Base-by-base conservation (phyloP, 2,797 vertebrate species). In the Morelia viridis region DNA sequence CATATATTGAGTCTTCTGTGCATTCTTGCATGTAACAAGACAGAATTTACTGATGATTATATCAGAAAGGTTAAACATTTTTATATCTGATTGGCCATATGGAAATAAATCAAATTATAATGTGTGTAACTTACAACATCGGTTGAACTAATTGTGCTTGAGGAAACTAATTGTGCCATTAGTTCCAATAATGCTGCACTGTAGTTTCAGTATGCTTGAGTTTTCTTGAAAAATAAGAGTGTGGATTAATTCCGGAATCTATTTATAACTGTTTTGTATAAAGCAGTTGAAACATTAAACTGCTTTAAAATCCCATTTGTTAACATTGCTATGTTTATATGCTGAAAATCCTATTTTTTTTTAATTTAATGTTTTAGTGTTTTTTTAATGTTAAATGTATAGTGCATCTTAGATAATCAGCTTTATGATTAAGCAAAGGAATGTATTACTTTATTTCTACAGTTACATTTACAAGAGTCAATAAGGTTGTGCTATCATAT, bases 211-310 rank as follows among this genome's bases (percentile, higher is more conserved):
- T 94, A 94, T 80, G 56, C 93, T 87, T 86, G n/a, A 22, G 26
- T 94, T 80, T 85, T 94, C 46, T 11, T 10, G 6, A 24, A 26
- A 94, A 87, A 91, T 93, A 94, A 87, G 95, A 94, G 0, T 56
- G 91, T 95, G 95, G 93, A 90, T 95, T 24, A 41, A 92, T 84
- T 95, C 89, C 91, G 95, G 65, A 26, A 90, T 94, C 56, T 95
- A 57, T 95, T 96, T 95, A 92, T 95, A 90, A 90, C 56, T 76
- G 6, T 90, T 94, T 50, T 53, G 22, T 93, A 12, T n/a, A 62
- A 89, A 90, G 80, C 88, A 89, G 92, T 87, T 89, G 92, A 95
- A 88, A 68, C 89, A 62, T 91, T 57, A 88, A 80, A 60, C n/a
- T 83, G 46, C 71, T 92, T 87, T 24, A 84, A 95, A 92, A 64